Conservation (phyloP, 2,888 invertebrate species). For the Oscheius onirici region DNA sequence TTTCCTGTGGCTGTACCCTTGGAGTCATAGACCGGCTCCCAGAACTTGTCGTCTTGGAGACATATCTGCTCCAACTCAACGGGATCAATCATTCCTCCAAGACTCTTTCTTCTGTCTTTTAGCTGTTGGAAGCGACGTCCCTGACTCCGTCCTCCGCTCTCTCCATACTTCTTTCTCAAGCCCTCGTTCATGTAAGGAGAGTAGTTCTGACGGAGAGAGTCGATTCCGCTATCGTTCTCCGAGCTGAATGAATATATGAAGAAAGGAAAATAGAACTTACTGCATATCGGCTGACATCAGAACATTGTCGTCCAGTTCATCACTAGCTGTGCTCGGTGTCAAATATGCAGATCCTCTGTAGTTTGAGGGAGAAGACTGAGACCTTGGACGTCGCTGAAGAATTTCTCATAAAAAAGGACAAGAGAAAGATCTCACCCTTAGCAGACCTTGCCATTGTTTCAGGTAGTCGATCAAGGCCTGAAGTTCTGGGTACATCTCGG, state of each 20-base stretch:
- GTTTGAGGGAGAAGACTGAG: constrained; percentile 19
- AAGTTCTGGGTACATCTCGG: constrained; percentile 58
- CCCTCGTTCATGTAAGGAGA: constrained; percentile 58
- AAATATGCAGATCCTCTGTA: constrained; percentile 13
- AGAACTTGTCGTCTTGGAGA: constrained; percentile 55
- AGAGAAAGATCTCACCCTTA: constrained; percentile 41
- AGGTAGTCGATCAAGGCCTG: constrained; percentile 56
- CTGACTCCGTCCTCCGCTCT: constrained; percentile 36
- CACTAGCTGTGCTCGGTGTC: constrained; percentile 52
- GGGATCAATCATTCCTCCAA: constrained; percentile 61
- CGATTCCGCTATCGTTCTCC: constrained; percentile 69
- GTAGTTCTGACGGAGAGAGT: constrained; percentile 64
- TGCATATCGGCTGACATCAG: constrained; percentile 47
- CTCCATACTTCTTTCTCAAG: constrained; percentile 36
- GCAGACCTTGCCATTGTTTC: constrained; percentile 61
- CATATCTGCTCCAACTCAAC: constrained; percentile 54
- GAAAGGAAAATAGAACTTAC: too few species aligned
- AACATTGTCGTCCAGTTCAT: constrained; percentile 66
- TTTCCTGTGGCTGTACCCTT: constrained; percentile 57
- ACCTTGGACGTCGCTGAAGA: constrained; percentile 17
- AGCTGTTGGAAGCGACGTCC: constrained; percentile 54
- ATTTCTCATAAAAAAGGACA: not conserved
- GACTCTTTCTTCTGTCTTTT: constrained; percentile 62
- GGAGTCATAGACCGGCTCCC: constrained; percentile 36
- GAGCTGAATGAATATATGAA: too few species aligned